Percentiles rank a stretch among this genome's conserved stretches.
Conservation (phyloP, 2,888 invertebrate genomes). For the Oxyteleia sp. region DNA sequence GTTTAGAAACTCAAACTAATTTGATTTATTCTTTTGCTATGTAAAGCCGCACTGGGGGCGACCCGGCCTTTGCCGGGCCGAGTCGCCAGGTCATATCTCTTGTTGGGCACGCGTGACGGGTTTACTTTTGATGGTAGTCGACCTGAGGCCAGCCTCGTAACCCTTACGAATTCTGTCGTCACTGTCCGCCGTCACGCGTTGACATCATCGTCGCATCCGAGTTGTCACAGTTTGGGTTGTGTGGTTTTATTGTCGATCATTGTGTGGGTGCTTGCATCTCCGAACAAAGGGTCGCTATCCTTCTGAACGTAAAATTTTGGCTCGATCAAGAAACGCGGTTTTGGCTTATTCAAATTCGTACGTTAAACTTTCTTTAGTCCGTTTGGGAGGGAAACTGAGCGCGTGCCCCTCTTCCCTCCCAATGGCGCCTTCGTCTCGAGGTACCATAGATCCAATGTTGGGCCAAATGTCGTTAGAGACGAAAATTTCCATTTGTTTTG, state of each 20-base stretch:
- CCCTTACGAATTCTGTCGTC: conserved; percentile 10
- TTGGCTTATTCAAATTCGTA: conserved; percentile 35
- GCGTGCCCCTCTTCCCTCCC: conserved; percentile 56
- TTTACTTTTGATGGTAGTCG: conserved; percentile 28
- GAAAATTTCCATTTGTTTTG: conserved; percentile 78
- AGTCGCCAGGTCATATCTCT: conserved; percentile 41
- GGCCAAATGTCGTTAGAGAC: conserved; percentile 66
- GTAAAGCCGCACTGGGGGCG: conserved; percentile 82
- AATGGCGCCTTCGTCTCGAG: conserved; percentile 72
- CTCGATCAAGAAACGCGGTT: conserved; percentile 69
- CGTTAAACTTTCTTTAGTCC: conserved; percentile 37
- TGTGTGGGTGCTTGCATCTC: conserved; percentile 72
- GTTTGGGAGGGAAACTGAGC: conserved; percentile 55
- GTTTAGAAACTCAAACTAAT: conserved; percentile 85
- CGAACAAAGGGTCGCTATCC: conserved; percentile 75
- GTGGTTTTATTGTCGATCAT: conserved; percentile 69
- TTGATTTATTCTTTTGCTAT: conserved; percentile 74
- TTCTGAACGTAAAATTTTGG: conserved; percentile 76
- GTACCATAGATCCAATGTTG: conserved; percentile 36
- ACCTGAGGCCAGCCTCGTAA: conserved; percentile 4
- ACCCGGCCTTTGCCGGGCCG: conserved; percentile 23
- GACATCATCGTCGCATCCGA: conserved; percentile 62
- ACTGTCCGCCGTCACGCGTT: conserved; percentile 53
- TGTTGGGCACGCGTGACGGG: conserved; percentile 49
- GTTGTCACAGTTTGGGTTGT: conserved; percentile 55